Evolutionary conservation across 2,888 invertebrate genomes (phyloP).

Genomic region (Pristionchus entomophagus): DNA sequence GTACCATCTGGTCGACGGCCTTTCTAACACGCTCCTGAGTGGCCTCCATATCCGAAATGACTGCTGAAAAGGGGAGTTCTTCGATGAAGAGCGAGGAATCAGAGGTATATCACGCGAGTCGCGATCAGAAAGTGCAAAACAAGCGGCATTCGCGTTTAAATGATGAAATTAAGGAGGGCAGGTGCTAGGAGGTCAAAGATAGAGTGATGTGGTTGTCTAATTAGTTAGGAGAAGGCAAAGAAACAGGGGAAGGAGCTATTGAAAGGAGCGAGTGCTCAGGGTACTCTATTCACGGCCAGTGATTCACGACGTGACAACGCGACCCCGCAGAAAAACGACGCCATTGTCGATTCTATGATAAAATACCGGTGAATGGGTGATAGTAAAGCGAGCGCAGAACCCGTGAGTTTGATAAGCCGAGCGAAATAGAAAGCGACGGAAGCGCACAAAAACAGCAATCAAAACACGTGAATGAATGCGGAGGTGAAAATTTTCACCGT

Average conservation of each 20-base stretch:
- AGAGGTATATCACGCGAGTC: too few relatives aligned
- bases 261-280: too few relatives aligned
- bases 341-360: not conserved
- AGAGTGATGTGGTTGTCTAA: not conserved
- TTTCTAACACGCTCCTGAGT: slow-evolving; percentile 66
- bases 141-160: too few relatives aligned
- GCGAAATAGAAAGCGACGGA: not conserved
- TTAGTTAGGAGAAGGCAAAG: not conserved
- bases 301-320: too few relatives aligned
- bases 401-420: not conserved
- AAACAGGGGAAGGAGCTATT: not conserved
- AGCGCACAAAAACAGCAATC: not conserved
- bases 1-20: slow-evolving; percentile 69
- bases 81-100: too few relatives aligned
- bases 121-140: too few relatives aligned
- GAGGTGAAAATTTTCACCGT: too few relatives aligned
- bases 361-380: not conserved
- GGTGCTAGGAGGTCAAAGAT: not conserved
- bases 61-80: not conserved
- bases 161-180: too few relatives aligned
- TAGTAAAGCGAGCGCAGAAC: not conserved
- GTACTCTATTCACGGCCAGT: too few relatives aligned
- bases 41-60: slow-evolving; percentile 56
- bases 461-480: slow-evolving; percentile 27
- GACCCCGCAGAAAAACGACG: not conserved